phyloP scores from a whole-genome alignment of 2,888 invertebrate species.

The Bruchidius siliquastri region DNA sequence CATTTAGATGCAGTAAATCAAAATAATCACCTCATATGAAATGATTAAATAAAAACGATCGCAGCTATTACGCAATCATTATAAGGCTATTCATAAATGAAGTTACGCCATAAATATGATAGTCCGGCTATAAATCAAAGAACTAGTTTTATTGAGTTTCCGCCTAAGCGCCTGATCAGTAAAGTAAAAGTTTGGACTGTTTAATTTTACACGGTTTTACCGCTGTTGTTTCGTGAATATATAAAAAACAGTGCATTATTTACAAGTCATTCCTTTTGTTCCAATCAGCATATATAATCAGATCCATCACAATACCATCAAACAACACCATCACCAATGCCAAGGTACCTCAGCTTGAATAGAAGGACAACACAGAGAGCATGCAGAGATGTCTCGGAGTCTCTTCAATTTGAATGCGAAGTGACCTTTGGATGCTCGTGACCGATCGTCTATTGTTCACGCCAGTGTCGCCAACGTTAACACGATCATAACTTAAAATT shows the following conservation, averaged over 20 bases:
- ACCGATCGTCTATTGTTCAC: background rate
- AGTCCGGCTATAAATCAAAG: background rate
- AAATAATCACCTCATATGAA: background rate
- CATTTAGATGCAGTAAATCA: background rate
- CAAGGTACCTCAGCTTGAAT: background rate
- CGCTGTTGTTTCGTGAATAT: no score
- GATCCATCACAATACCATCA: background rate
- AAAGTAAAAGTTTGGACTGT: no score
- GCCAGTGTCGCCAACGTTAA: background rate
- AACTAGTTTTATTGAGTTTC: background rate
- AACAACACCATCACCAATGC: background rate
- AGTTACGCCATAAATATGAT: background rate
- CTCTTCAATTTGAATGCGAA: no score
- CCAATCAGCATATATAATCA: background rate
- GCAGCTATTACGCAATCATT: background rate
- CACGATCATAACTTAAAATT: background rate
- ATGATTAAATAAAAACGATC: background rate
- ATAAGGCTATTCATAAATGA: background rate
- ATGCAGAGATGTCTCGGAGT: no score
- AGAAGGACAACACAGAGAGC: no score
- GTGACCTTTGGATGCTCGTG: background rate
- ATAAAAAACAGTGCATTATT: no score
- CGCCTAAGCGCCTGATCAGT: background rate
- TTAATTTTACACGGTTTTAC: no score
- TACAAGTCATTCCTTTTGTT: no score